Evolutionary conservation across 2,888 invertebrate genomes (phyloP).

Genomic region (Metellina segmentata): DNA sequence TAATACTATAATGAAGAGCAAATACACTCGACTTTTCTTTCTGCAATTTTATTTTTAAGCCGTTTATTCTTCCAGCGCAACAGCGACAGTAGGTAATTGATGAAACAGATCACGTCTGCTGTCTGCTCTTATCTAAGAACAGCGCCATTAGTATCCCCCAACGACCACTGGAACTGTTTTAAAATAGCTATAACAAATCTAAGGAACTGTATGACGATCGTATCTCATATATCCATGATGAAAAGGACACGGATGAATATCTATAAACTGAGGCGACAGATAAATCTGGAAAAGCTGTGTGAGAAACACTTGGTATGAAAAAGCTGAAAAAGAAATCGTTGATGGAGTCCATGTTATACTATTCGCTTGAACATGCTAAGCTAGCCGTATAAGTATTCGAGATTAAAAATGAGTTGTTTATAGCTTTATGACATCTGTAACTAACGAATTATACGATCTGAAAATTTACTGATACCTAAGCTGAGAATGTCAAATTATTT

Average conservation of each 20-base stretch:
- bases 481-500: too few relatives aligned
- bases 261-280: conserved; percentile 6
- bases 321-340: too few relatives aligned
- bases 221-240: conserved; percentile 44
- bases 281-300: too few relatives aligned
- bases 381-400: too few relatives aligned
- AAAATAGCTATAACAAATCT: conserved; percentile 60
- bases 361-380: too few relatives aligned
- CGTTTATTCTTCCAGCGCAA: conserved; percentile 9
- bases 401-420: too few relatives aligned
- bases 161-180: conserved; percentile 56
- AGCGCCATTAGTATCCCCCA: conserved; percentile 50
- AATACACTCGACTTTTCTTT: conserved; percentile 5
- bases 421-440: too few relatives aligned
- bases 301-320: too few relatives aligned
- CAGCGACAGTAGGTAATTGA: conserved; percentile 33
- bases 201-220: conserved; percentile 46
- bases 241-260: conserved; percentile 23
- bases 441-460: too few relatives aligned
- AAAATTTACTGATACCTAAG: too few relatives aligned
- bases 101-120: conserved; percentile 43
- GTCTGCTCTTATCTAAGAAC: conserved; percentile 50
- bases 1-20: conserved; percentile 11
- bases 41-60: conserved; percentile 33
- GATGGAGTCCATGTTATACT: too few relatives aligned